A percentile compares a stretch with the other conserved stretches of the same genome.
phyloP scores from a whole-genome alignment of 2,888 invertebrate species.

The Horisme vitalbata region DNA sequence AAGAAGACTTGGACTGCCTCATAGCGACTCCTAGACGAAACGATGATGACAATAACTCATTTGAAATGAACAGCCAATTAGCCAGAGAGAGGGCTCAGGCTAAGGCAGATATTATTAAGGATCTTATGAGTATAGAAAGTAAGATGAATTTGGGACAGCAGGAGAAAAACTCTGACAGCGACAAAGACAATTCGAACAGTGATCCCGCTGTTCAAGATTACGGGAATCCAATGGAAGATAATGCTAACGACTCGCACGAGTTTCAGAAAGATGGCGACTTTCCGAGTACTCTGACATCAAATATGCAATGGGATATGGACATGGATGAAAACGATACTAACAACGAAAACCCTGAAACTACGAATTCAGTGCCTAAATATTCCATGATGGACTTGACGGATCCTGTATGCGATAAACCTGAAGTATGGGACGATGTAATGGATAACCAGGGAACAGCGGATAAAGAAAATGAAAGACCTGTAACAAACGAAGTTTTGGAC shows the following conservation, averaged over 20 bases:
- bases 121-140: conserved; percentile 72
- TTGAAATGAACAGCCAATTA: conserved; percentile 47
- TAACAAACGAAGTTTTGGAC: conserved; percentile 41
- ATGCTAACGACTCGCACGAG: conserved; percentile 10
- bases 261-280: conserved; percentile 17
- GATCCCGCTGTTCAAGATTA: conserved; percentile 14
- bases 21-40: conserved; percentile 65
- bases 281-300: conserved; percentile 16
- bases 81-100: conserved; percentile 56
- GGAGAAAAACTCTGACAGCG: conserved; percentile 32
- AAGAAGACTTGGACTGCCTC: conserved; percentile 70
- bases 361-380: conserved; percentile 39
- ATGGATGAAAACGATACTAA: conserved; percentile 27
- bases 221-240: conserved; percentile 18
- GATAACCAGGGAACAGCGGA: conserved; percentile 41
- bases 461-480: conserved; percentile 51
- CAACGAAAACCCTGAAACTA: conserved; percentile 33
- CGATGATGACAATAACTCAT: conserved; percentile 51
- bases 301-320: conserved; percentile 24
- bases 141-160: conserved; percentile 56
- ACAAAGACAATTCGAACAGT: conserved; percentile 37
- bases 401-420: conserved; percentile 41
- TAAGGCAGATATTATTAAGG: conserved; percentile 72
- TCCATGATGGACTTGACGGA: conserved; percentile 56
- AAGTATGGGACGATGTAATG: conserved; percentile 48